A percentile compares a stretch with the other conserved stretches of the same genome.
phyloP scores from a whole-genome alignment of 2,797 vertebrate species.

The Labroides dimidiatus region DNA sequence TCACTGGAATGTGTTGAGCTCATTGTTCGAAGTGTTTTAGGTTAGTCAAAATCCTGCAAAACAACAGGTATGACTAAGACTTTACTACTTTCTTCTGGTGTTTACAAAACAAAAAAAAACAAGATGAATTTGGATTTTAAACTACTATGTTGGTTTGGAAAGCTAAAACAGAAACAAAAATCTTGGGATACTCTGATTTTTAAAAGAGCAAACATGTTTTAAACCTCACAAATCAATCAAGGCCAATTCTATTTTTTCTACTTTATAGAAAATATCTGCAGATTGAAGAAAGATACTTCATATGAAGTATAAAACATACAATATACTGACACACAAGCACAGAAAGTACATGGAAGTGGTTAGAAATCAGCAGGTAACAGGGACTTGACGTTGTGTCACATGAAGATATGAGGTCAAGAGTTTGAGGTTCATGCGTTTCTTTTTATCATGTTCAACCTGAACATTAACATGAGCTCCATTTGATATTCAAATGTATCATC shows the following conservation, averaged over 20 bases:
- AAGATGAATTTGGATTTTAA: too few relatives aligned
- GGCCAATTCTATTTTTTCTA: background rate
- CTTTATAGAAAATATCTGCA: background rate
- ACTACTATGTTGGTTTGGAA: background rate
- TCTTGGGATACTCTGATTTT: background rate
- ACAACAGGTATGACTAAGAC: too few relatives aligned
- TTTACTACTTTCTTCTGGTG: too few relatives aligned
- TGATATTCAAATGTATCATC: slow-evolving; percentile 27
- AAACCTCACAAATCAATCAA: background rate
- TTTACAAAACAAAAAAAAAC: too few relatives aligned
- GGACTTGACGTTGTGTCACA: background rate
- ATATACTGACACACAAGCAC: too few relatives aligned
- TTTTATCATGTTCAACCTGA: background rate
- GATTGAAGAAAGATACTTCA: background rate
- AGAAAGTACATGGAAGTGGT: too few relatives aligned
- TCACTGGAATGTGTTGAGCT: background rate
- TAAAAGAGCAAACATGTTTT: background rate
- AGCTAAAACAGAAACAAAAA: slow-evolving; percentile 1
- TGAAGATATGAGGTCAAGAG: too few relatives aligned
- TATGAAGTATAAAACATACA: background rate
- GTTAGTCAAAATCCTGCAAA: background rate
- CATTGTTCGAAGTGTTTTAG: background rate
- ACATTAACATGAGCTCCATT: background rate
- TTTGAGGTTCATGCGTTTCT: too few relatives aligned
- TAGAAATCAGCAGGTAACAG: too few relatives aligned